Evolutionary conservation across 2,113 vertebrate genomes (phyloP), one percentile per base, ranked within the genome.

Genomic region (Mohoua ochrocephala): DNA sequence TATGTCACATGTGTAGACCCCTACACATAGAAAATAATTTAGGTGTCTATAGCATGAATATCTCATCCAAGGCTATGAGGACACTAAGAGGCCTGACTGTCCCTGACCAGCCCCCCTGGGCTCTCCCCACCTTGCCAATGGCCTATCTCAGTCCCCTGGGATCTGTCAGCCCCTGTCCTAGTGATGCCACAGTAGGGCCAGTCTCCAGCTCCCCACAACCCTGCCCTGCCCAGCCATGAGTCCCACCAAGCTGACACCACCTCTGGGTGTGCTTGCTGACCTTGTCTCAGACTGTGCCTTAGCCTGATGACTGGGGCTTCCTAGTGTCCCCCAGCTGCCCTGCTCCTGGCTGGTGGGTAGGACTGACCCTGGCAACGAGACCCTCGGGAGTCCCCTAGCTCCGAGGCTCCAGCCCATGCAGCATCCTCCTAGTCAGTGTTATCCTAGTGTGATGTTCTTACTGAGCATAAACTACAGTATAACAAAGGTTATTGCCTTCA

Each of bases 181-280:
- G 27, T 3, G 8, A 35, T 1, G 4, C 15, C 3, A 1, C 3
- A 41, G 22, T 7, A 70, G 26, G 8, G 12, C 18, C 2, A 3
- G 6, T 20, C 7, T 57, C 24, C 18, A 47, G 13, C 6, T 33
- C 10, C 11, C 24, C 8, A 13, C 22, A 53, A 1, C 8, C 15
- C 20, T 60, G 11, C 26, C 11, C 11, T 70, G 26, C 6, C 19
- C 1, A 1, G 10, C 28, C 18, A 11, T 31, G 23, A 7, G 5
- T 4, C 10, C 12, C 14, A 20, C n/a, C 1, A 11, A 69, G 11
- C 11, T 26, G 18, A 12, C 6, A 12, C 5, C 13, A 23, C 4
- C 6, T 16, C 13, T 30, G 21, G 19, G 3, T 20, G 33, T 23
- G 13, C 1, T 1, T 47, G 5, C 26, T 7, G 7, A 20, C 23